Percentiles rank a stretch among this genome's conserved stretches.
Evolutionary conservation across 2,113 vertebrate species (phyloP).

Genomic region (Chaetodon trifascialis): DNA sequence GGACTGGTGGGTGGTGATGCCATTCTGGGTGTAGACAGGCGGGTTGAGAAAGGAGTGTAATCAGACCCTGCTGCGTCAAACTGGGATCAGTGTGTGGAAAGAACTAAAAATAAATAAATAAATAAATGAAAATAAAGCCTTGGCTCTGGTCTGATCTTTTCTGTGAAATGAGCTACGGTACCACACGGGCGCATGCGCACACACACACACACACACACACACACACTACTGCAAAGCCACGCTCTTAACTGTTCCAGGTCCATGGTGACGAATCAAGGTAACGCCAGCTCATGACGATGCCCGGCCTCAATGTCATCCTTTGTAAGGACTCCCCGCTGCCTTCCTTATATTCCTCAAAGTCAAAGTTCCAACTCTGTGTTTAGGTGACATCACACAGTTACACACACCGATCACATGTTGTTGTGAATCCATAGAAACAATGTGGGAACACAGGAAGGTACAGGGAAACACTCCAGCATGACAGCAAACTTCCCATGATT

Average conservation of each 20-base stretch:
- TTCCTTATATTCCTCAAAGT: constrained; percentile 32
- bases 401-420: constrained; percentile 8
- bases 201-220: constrained; percentile 7
- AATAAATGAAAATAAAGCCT: background rate
- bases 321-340: constrained; percentile 6
- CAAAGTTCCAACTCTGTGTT: constrained; percentile 15
- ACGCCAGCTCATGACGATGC: constrained; percentile 28
- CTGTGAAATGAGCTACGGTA: background rate
- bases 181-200: background rate
- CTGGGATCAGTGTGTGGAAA: constrained; percentile 47
- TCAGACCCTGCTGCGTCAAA: constrained; percentile 49
- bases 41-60: constrained; percentile 35
- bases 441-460: constrained; percentile 14
- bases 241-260: constrained; percentile 4
- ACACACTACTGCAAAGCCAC: background rate
- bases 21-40: constrained; percentile 44
- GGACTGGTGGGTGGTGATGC: constrained; percentile 31
- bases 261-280: background rate
- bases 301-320: constrained; percentile 28
- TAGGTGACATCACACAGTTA: constrained; percentile 37
- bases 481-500: background rate
- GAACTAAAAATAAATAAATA: constrained; percentile 19
- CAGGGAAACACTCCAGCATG: constrained; percentile 3
- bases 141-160: constrained; percentile 41
- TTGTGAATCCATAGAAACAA: constrained; percentile 57